phyloP scores from a whole-genome alignment of 2,888 invertebrate genomes.

The Drosophila anomelani region DNA sequence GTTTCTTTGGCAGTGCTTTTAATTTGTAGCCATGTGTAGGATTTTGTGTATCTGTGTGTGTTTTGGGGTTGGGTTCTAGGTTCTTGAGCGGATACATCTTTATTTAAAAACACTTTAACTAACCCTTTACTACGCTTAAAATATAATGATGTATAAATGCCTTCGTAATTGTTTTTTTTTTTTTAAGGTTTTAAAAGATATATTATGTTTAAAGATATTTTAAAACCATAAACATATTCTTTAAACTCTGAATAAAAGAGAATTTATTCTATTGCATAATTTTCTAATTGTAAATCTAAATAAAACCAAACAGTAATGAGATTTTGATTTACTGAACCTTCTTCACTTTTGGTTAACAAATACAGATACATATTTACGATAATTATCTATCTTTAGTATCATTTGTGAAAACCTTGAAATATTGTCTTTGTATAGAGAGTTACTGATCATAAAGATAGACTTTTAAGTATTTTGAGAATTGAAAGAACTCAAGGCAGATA shows the following conservation, averaged over 20 bases:
- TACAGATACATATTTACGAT: too few species aligned
- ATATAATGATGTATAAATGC: background rate
- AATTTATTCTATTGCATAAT: too few species aligned
- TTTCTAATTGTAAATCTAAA: too few species aligned
- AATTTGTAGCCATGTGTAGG: slow-evolving; percentile 29
- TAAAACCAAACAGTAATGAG: too few species aligned
- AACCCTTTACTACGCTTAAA: background rate
- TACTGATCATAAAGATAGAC: slow-evolving; percentile 10
- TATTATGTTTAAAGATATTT: too few species aligned
- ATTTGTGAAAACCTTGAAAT: background rate
- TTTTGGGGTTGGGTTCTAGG: slow-evolving; percentile 10
- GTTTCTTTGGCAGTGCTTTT: slow-evolving; percentile 23
- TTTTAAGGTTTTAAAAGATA: too few species aligned
- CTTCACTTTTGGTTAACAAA: too few species aligned
- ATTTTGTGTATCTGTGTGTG: slow-evolving; percentile 16
- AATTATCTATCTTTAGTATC: too few species aligned
- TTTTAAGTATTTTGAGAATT: background rate
- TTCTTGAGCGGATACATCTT: background rate
- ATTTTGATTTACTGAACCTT: too few species aligned
- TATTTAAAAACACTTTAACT: background rate
- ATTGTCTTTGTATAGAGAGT: slow-evolving; percentile 7
- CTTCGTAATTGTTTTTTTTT: too few species aligned
- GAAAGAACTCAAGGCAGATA: background rate
- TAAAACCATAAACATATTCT: too few species aligned
- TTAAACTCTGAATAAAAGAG: too few species aligned